Conservation (phyloP, 2,113 vertebrate genomes). For the Elephas maximus region DNA sequence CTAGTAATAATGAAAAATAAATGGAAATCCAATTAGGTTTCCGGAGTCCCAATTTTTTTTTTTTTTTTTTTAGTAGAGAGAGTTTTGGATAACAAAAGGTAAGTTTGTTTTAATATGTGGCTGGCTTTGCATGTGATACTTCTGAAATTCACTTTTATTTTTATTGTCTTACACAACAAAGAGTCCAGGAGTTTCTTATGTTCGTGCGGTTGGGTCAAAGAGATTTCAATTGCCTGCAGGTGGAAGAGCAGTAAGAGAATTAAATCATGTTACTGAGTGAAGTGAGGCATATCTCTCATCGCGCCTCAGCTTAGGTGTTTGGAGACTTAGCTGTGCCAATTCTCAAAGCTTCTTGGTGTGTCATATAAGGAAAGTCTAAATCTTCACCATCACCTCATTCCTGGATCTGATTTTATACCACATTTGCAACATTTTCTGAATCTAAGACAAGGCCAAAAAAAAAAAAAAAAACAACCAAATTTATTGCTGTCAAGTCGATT, state of each 20-base stretch:
- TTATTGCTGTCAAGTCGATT: not conserved
- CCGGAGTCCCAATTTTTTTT: not conserved
- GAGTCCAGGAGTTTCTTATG: not conserved
- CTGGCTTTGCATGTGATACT: slow-evolving; percentile 38
- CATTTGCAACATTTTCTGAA: slow-evolving; percentile 58
- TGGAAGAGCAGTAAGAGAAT: slow-evolving; percentile 36
- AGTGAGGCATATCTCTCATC: slow-evolving; percentile 28
- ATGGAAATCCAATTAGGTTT: slow-evolving; percentile 38
- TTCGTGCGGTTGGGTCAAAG: slow-evolving; percentile 50
- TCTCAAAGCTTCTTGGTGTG: not conserved
- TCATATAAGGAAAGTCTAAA: not conserved
- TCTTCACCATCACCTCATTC: not conserved
- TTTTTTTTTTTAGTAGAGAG: slow-evolving; percentile 22
- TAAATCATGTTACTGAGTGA: slow-evolving; percentile 25
- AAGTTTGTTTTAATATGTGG: slow-evolving; percentile 40
- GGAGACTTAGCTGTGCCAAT: slow-evolving; percentile 19
- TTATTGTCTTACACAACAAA: slow-evolving; percentile 44
- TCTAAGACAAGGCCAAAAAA: not conserved
- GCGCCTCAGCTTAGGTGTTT: slow-evolving; percentile 14
- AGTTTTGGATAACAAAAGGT: slow-evolving; percentile 24
- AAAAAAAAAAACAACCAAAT: not conserved
- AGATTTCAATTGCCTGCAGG: not conserved
- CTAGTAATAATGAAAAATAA: not conserved
- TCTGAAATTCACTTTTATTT: slow-evolving; percentile 62
- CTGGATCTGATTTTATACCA: slow-evolving; percentile 46